These are phyloP conservation scores for Icerya purchasi DNA, from an alignment of 2,888 invertebrate genomes.

Conservation along the genomic window DNA sequence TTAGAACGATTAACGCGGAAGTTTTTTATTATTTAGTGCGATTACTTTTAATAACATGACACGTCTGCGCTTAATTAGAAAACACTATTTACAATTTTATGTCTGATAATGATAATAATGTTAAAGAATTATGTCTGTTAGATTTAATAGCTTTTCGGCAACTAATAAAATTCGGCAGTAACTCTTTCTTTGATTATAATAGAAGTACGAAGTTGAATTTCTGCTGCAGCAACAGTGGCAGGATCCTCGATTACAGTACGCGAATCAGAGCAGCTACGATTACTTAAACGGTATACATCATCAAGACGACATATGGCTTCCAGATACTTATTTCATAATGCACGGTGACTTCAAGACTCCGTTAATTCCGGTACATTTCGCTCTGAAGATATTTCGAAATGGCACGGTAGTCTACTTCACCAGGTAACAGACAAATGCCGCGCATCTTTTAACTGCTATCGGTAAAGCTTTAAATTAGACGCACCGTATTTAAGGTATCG, in stretches of 20 bases:
- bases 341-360: constrained; percentile 91
- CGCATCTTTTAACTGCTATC: too few species aligned
- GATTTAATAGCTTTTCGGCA: neutral
- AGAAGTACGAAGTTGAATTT: constrained; percentile 95
- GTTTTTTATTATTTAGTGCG: too few species aligned
- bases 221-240: constrained; percentile 83
- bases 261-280: constrained; percentile 68
- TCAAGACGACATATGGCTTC: constrained; percentile 77
- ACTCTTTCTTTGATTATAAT: constrained; percentile 17
- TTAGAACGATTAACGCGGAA: too few species aligned
- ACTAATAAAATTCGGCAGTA: neutral
- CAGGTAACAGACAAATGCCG: too few species aligned
- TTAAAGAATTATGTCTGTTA: neutral
- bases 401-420: constrained; percentile 86
- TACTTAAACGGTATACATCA: constrained; percentile 83
- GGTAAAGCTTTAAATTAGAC: too few species aligned
- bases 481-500: too few species aligned
- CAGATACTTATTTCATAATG: constrained; percentile 90
- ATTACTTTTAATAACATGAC: too few species aligned
- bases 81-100: too few species aligned
- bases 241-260: constrained; percentile 70
- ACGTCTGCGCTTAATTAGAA: too few species aligned
- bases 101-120: neutral
- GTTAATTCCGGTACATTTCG: constrained; percentile 79
- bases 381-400: constrained; percentile 73